These are phyloP conservation scores for Balanococcus diminutus DNA, from an alignment of 2,888 invertebrate species.

Conservation along the genomic window DNA sequence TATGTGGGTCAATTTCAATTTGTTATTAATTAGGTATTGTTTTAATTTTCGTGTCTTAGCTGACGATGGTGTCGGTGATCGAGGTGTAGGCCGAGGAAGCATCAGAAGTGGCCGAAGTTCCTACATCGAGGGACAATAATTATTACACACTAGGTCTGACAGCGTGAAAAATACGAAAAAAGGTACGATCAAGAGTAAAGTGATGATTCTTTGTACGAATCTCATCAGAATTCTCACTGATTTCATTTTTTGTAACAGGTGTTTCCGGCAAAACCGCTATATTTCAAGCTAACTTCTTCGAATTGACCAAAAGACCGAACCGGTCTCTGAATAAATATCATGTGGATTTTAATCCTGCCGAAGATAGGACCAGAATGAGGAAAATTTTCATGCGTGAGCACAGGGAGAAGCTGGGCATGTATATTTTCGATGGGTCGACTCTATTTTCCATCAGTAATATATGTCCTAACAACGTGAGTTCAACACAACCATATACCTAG, in stretches of 20 bases:
- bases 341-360: constrained; percentile 75
- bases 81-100: neutral
- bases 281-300: neutral
- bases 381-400: constrained; percentile 69
- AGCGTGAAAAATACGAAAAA: neutral
- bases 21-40: too few relatives aligned
- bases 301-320: constrained; percentile 59
- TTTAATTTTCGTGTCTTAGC: too few relatives aligned
- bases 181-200: neutral
- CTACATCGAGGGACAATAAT: neutral
- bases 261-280: neutral
- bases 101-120: neutral
- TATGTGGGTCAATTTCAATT: too few relatives aligned
- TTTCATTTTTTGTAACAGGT: neutral
- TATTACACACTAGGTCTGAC: neutral
- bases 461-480: neutral
- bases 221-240: neutral
- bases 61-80: too few relatives aligned
- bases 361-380: constrained; percentile 70
- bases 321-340: constrained; percentile 79
- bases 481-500: too few relatives aligned
- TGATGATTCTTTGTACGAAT: too few relatives aligned
- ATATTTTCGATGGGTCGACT: constrained; percentile 19
- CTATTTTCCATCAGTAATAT: neutral
- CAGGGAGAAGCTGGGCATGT: neutral